These are phyloP conservation scores for Ophion ellenae DNA, from an alignment of 2,888 invertebrate genomes.

Conservation along the genomic window DNA sequence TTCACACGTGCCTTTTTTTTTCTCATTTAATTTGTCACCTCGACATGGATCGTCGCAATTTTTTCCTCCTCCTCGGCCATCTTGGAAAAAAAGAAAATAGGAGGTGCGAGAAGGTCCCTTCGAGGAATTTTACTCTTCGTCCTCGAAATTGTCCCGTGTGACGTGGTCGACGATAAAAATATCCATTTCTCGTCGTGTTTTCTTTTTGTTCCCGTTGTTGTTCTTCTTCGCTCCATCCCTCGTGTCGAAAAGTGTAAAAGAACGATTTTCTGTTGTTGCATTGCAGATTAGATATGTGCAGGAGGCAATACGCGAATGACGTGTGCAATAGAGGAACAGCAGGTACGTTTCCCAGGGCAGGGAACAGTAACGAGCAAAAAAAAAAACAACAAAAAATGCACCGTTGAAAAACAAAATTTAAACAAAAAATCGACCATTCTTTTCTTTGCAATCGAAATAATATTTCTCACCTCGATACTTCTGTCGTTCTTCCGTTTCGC, in stretches of 20 bases:
- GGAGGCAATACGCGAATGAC: conserved; percentile 96
- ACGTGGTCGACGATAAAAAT: too few species aligned
- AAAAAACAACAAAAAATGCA: conserved; percentile 50
- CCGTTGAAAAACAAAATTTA: too few species aligned
- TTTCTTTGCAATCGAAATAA: conserved; percentile 1
- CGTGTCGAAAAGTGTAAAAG: conserved; percentile 76
- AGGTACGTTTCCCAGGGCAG: conserved; percentile 88
- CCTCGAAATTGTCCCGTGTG: too few species aligned
- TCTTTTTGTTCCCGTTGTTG: background rate
- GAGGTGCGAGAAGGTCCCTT: background rate
- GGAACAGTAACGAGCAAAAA: conserved; percentile 65
- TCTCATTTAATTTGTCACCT: too few species aligned
- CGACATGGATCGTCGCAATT: too few species aligned
- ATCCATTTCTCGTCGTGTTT: background rate
- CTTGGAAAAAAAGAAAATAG: background rate
- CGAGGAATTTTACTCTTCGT: background rate
- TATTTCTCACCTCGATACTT: conserved; percentile 48
- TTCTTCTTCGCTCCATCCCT: conserved; percentile 9
- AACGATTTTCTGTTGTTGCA: conserved; percentile 86
- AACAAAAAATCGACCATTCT: conserved; percentile 53
- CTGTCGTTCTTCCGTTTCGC: conserved; percentile 58
- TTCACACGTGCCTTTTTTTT: too few species aligned
- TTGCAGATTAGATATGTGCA: conserved; percentile 99
- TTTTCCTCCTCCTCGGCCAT: background rate
- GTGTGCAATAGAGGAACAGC: conserved; percentile 99